Evolutionary conservation across 1,140 invertebrate species (phyloP), one percentile per base, ranked within the genome.

Genomic region (Episyrphus balteatus): DNA sequence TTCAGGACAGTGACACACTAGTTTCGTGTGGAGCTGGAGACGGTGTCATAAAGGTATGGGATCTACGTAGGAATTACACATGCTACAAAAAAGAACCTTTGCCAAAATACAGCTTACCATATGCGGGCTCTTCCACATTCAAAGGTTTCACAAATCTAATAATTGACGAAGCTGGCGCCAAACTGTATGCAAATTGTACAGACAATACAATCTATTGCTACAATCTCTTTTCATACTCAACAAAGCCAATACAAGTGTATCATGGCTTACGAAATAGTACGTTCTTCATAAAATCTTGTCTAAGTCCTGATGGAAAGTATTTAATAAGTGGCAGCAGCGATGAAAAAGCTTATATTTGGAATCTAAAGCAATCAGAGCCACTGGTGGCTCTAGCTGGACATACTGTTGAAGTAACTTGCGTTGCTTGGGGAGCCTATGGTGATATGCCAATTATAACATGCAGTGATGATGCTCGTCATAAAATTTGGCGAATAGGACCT

Each of bases 31-130:
- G 85, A 11, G 82, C 86, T 44, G 83, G 84, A 38, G 88, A 92
- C 71, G 87, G 86, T 1, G 70, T 80, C 36, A 84, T 93, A 9
- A 91, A 92, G 68, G 77, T 87, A 2, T 93, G 90, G 90, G 90
- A 93, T 70, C 57, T 91, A 12, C 65, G 89, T 26, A 86, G 88
- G 59, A 86, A 81, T 55, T 90, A 91, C 56, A 78, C 74, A 3
- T 71, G 71, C 10, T 76, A 80, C 49, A 83, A 80, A 58, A 74
- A 76, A 39, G 79, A 82, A 31, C 83, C 88, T 0, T 53, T 82
- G 32, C 79, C 88, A 0, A 82, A 83, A 54, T 73, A 82, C 56
- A 74, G 73, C 2, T 74, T 92, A 48, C 76, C 80, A 1, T 86
- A 88, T 61, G 74, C 74, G 30, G 83, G 84, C 5, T 75, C 75